These are phyloP conservation scores for Leptobrachium ailaonicum DNA, from an alignment of 2,113 vertebrate genomes.

Conservation along the genomic window DNA sequence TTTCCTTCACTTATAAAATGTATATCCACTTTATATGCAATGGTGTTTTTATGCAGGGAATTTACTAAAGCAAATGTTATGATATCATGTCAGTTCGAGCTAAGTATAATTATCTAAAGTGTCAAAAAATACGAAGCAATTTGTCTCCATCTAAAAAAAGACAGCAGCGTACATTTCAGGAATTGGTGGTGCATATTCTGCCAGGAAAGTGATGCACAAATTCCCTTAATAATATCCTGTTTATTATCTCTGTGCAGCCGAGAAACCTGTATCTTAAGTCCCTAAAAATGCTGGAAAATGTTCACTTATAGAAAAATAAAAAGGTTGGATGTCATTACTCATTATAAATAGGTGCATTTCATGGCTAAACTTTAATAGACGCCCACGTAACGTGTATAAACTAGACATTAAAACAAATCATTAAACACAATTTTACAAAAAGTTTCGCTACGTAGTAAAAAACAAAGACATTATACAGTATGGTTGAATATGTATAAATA, in stretches of 20 bases:
- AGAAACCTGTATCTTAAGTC: slow-evolving; percentile 8
- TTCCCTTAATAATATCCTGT: slow-evolving; percentile 15
- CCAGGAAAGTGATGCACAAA: neutral
- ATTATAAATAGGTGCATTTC: slow-evolving; percentile 22
- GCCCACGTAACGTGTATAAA: slow-evolving; percentile 3
- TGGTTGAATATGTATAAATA: too few species aligned
- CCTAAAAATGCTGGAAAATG: slow-evolving; percentile 3
- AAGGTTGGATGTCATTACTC: slow-evolving; percentile 9
- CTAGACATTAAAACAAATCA: neutral
- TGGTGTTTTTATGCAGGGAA: neutral
- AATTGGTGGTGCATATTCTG: neutral
- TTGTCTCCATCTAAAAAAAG: slow-evolving; percentile 16
- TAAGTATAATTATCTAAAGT: slow-evolving; percentile 19
- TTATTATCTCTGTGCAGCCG: neutral
- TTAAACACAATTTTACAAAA: neutral
- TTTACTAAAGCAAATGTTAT: slow-evolving; percentile 25
- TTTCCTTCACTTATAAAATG: too few species aligned
- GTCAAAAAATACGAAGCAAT: slow-evolving; percentile 20
- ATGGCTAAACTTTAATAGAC: slow-evolving; percentile 14
- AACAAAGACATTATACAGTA: too few species aligned
- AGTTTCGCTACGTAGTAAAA: too few species aligned
- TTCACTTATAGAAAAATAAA: slow-evolving; percentile 27
- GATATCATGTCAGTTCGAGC: slow-evolving; percentile 11
- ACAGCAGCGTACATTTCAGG: neutral
- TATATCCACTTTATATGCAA: neutral